Evolutionary conservation across 2,113 vertebrate genomes (phyloP).

Genomic region (Carassius carassius): DNA sequence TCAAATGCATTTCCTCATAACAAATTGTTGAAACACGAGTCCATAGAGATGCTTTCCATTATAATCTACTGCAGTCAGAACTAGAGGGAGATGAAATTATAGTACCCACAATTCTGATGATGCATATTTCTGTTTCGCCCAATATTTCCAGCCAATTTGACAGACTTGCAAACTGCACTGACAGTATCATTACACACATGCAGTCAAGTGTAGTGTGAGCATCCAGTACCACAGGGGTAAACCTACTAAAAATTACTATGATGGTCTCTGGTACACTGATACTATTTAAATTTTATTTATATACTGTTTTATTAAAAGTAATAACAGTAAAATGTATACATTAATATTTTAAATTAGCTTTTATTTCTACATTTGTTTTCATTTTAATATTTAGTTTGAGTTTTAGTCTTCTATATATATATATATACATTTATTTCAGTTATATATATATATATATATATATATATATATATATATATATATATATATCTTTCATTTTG

Average conservation of each 20-base stretch:
- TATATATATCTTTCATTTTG: too few species aligned
- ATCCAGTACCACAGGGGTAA: conserved; percentile 15
- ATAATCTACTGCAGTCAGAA: not conserved
- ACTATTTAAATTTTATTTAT: too few species aligned
- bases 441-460: too few species aligned
- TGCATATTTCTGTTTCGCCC: not conserved
- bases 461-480: too few species aligned
- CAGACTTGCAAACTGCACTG: conserved; percentile 9
- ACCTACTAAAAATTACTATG: not conserved
- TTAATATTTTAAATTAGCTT: too few species aligned
- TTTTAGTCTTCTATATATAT: too few species aligned
- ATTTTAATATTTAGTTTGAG: not conserved
- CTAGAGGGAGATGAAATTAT: conserved; percentile 16
- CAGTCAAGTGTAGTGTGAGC: not conserved
- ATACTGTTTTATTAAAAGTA: too few species aligned
- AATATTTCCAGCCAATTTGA: conserved; percentile 4
- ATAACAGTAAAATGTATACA: too few species aligned
- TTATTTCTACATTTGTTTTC: not conserved
- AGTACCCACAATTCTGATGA: not conserved
- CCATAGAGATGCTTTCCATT: conserved; percentile 17
- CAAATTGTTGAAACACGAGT: not conserved
- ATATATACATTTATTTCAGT: too few species aligned
- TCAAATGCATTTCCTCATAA: conserved; percentile 20
- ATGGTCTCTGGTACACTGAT: not conserved
- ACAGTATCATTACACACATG: conserved; percentile 12